These are phyloP conservation scores for Rhinatrema bivittatum DNA, from an alignment of 2,797 vertebrate species.

Conservation along the genomic window DNA sequence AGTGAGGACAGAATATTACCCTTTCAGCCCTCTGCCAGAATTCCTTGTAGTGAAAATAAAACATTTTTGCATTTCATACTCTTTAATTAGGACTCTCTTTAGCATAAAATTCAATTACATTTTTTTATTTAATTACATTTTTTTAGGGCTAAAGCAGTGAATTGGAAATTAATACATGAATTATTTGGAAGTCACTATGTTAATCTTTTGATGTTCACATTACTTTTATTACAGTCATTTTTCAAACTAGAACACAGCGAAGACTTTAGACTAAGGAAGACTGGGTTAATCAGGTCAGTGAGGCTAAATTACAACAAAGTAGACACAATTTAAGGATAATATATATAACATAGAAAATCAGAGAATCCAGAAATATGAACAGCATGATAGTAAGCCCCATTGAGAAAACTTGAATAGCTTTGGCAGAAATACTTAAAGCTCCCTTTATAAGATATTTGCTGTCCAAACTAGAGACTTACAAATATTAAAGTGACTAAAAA, in stretches of 20 bases:
- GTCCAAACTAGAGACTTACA: not conserved
- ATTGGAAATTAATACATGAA: constrained; percentile 7
- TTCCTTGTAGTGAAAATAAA: not conserved
- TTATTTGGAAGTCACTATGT: not conserved
- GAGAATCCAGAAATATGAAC: constrained; percentile 8
- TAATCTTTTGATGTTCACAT: not conserved
- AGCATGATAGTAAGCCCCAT: constrained; percentile 3
- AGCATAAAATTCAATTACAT: not conserved
- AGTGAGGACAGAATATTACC: not conserved
- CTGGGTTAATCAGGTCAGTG: constrained; percentile 7
- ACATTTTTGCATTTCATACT: not conserved
- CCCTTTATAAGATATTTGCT: not conserved
- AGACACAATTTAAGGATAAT: constrained; percentile 27
- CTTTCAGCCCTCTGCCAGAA: not conserved
- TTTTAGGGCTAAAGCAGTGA: constrained; percentile 1
- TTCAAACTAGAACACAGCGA: not conserved
- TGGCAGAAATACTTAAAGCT: not conserved
- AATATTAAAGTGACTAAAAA: not conserved
- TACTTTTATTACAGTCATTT: not conserved
- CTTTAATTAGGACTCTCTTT: not conserved
- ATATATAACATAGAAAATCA: constrained; percentile 7
- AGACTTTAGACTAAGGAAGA: not conserved
- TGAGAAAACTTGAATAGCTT: constrained; percentile 4
- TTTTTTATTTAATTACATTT: not conserved
- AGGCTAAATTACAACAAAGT: constrained; percentile 9